A percentile compares a stretch with the other conserved stretches of the same genome.
phyloP scores from a whole-genome alignment of 2,797 vertebrate genomes.

The Enteromius fasciolatus region DNA sequence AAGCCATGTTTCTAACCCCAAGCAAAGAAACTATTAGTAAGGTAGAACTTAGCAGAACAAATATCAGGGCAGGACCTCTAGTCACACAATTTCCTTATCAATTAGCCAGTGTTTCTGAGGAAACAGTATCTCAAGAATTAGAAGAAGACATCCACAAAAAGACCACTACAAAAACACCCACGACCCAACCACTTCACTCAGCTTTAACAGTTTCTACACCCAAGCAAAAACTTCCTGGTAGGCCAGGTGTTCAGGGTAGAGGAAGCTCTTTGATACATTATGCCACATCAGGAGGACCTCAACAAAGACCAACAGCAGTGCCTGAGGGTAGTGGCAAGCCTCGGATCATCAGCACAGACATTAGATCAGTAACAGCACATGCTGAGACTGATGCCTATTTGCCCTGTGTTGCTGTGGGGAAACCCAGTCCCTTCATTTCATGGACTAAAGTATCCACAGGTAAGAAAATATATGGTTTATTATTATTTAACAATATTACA shows the following conservation, averaged over 20 bases:
- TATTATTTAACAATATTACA: background rate
- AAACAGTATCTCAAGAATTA: slow-evolving; percentile 54
- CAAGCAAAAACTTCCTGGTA: slow-evolving; percentile 47
- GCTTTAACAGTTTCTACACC: slow-evolving; percentile 31
- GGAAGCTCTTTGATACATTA: slow-evolving; percentile 45
- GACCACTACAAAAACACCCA: slow-evolving; percentile 20
- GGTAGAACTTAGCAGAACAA: slow-evolving; percentile 19
- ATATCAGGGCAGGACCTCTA: slow-evolving; percentile 32
- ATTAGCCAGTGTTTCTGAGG: slow-evolving; percentile 46
- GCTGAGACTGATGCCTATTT: slow-evolving; percentile 81
- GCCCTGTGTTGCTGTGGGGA: slow-evolving; percentile 82
- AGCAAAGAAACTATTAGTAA: slow-evolving; percentile 62
- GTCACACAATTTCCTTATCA: slow-evolving; percentile 39
- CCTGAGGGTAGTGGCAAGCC: slow-evolving; percentile 73
- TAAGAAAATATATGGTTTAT: slow-evolving; percentile 61
- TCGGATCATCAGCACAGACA: slow-evolving; percentile 71
- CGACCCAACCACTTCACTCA: slow-evolving; percentile 29
- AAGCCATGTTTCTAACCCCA: slow-evolving; percentile 52
- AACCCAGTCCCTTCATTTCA: slow-evolving; percentile 83
- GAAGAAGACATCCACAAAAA: slow-evolving; percentile 34
- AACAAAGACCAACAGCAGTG: slow-evolving; percentile 63
- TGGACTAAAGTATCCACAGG: slow-evolving; percentile 92
- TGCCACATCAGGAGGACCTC: slow-evolving; percentile 57
- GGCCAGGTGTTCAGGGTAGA: slow-evolving; percentile 24
- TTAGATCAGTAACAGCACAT: slow-evolving; percentile 75